A percentile compares a stretch with the other conserved stretches of the same genome.
These are phyloP conservation scores for zebrafish (Danio rerio) DNA, from an alignment of 2,113 vertebrate genomes.

Conservation along the genomic window DNA sequence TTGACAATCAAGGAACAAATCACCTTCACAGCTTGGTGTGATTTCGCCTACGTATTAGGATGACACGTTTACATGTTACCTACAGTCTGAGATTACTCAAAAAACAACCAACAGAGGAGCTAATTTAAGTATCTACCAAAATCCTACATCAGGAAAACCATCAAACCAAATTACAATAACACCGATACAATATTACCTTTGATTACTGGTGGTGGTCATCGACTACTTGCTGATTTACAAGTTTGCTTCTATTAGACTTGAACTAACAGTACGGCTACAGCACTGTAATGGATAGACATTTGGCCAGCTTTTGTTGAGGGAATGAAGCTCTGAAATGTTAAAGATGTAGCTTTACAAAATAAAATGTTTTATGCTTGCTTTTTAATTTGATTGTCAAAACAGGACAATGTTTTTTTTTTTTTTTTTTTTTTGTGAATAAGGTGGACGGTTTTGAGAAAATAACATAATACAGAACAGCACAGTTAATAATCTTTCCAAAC, in stretches of 20 bases:
- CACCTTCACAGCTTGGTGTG: constrained; percentile 47
- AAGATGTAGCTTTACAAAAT: neutral
- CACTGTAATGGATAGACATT: neutral
- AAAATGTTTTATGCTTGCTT: constrained; percentile 34
- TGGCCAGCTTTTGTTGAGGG: neutral
- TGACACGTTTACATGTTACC: constrained; percentile 38
- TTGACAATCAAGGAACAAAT: constrained; percentile 44
- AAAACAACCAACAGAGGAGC: constrained; percentile 35
- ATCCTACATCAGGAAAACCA: constrained; percentile 41
- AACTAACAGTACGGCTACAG: constrained; percentile 18
- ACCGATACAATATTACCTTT: constrained; percentile 33
- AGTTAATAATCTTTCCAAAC: constrained; percentile 59
- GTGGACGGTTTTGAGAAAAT: constrained; percentile 33
- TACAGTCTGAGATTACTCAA: constrained; percentile 27
- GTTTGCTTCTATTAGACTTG: constrained; percentile 33
- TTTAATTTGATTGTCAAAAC: constrained; percentile 65
- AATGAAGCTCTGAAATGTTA: neutral
- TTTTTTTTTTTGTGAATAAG: constrained; percentile 18
- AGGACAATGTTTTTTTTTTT: constrained; percentile 34
- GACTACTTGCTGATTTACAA: constrained; percentile 40
- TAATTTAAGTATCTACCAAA: constrained; percentile 29
- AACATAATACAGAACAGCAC: constrained; percentile 38
- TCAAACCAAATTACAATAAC: constrained; percentile 41
- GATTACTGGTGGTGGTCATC: constrained; percentile 28
- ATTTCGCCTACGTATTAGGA: constrained; percentile 26